Conservation (phyloP, 2,113 vertebrate species). For the Dolichotis patagonum region DNA sequence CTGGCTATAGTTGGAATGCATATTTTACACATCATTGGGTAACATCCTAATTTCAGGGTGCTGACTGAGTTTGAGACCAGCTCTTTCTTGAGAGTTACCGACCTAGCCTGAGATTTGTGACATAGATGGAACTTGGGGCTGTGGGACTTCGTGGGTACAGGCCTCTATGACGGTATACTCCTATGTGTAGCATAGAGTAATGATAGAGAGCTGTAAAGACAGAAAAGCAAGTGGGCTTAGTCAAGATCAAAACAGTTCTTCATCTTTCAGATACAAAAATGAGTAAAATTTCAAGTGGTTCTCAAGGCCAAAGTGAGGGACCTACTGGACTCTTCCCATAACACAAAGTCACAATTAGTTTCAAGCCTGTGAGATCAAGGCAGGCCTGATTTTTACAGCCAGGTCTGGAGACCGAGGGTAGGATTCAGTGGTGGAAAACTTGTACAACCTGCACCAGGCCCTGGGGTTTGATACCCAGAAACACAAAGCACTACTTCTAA, state of each 20-base stretch:
- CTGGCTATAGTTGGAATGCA: not conserved
- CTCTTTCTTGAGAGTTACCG: not conserved
- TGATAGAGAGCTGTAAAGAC: not conserved
- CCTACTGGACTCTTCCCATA: not conserved
- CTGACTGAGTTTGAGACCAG: not conserved
- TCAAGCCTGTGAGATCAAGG: not conserved
- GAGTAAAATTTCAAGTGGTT: not conserved
- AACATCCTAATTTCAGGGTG: not conserved
- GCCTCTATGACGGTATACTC: not conserved
- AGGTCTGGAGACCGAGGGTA: not conserved
- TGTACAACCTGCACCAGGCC: not conserved
- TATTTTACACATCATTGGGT: not conserved
- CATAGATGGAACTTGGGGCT: not conserved
- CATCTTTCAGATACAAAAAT: constrained; percentile 1
- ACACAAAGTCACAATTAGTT: not conserved
- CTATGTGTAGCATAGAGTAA: not conserved
- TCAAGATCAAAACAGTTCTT: not conserved
- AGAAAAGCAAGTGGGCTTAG: not conserved
- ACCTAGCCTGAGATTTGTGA: not conserved
- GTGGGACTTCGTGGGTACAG: not conserved
- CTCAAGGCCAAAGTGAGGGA: not conserved
- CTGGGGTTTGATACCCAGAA: not conserved
- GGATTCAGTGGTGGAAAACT: not conserved
- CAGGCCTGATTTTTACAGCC: not conserved
- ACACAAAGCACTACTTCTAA: not conserved